Evolutionary conservation across 2,113 vertebrate species (phyloP), one percentile per base, ranked within the genome.

Genomic region (Glaucidium brasilianum): DNA sequence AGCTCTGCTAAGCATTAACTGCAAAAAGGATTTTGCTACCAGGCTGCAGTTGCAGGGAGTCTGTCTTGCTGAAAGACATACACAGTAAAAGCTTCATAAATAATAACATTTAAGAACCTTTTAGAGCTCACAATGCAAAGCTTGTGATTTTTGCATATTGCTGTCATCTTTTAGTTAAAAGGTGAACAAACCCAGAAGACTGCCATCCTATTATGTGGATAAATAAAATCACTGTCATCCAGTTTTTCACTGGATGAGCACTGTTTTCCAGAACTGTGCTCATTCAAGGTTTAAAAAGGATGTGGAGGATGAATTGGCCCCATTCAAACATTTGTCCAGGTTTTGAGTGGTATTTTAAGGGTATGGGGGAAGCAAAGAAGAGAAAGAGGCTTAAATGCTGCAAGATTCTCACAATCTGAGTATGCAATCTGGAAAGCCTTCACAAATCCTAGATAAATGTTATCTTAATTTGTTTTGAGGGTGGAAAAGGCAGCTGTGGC

Each of bases 291-390:
- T 71, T 71, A 11, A 32, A 56, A 50, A 34, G 62, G n/a, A 1
- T 50, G 55, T 45, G 71, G 55, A 71, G 59, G 92, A 92, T 72
- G 72, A 83, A 86, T 55, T 25, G 0, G 68, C 85, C 77, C 84
- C 72, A 41, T 59, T 88, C 56, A 64, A 88, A 78, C 76, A 47
- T 60, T 62, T 23, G 6, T 90, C 94, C 64, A 89, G 79, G 64
- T 92, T 78, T 91, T 80, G 64, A 91, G 83, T 94, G 89, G 60
- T 94, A 84, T 96, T 94, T 94, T 91, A 87, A 92, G 93, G 74
- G 14, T 73, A 30, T 52, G 73, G 73, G 89, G 87, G 89, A 94
- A 90, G 85, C 68, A 53, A 45, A 56, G 75, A 67, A 72, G 59
- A 85, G 82, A 83, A 93, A 47, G 2, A 63, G 92, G 64, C 72